Evolutionary conservation across 2,888 invertebrate genomes (phyloP).

Genomic region (Prenolepis imparis): DNA sequence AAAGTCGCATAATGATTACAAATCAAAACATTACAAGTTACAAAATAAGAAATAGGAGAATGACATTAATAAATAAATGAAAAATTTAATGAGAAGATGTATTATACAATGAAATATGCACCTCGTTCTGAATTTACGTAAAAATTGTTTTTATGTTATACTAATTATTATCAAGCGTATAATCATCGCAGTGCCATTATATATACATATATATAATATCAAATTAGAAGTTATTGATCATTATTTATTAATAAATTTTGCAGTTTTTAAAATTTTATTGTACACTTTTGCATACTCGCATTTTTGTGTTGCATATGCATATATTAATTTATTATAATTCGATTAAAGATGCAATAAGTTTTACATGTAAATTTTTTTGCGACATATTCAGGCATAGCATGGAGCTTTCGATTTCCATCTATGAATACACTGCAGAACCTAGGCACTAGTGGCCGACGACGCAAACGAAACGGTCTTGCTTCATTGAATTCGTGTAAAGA

Average conservation of each 20-base stretch:
- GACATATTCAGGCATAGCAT: slow-evolving; percentile 80
- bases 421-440: slow-evolving; percentile 81
- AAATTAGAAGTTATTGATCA: neutral
- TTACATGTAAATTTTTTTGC: slow-evolving; percentile 37
- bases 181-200: neutral
- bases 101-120: slow-evolving; percentile 18
- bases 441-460: slow-evolving; percentile 79
- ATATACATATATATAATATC: too few relatives aligned
- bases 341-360: neutral
- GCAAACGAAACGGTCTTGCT: slow-evolving; percentile 75
- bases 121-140: slow-evolving; percentile 34
- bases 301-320: neutral
- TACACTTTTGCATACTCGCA: neutral
- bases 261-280: neutral
- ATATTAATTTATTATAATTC: neutral
- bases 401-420: slow-evolving; percentile 83
- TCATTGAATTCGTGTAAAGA: slow-evolving; percentile 77
- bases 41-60: neutral
- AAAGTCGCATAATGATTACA: slow-evolving; percentile 11
- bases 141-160: neutral
- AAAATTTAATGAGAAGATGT: neutral
- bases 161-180: neutral
- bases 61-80: neutral
- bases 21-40: neutral
- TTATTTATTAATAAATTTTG: neutral